These are phyloP conservation scores for Mustela nigripes DNA, from an alignment of 2,113 vertebrate species.

Conservation along the genomic window DNA sequence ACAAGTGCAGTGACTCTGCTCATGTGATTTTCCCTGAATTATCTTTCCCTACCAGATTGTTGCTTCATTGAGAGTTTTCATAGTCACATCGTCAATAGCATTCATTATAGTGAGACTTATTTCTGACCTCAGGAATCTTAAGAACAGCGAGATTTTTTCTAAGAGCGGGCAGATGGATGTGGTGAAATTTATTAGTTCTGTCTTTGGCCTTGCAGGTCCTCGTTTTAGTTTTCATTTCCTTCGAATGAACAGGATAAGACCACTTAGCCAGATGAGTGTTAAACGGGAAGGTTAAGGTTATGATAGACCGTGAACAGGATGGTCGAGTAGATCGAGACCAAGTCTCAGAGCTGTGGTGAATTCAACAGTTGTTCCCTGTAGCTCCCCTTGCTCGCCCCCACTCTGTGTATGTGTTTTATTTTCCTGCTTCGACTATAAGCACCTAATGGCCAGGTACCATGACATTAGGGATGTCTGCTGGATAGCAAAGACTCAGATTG, in stretches of 20 bases:
- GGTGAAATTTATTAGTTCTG: neutral
- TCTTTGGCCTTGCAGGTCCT: neutral
- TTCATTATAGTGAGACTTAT: neutral
- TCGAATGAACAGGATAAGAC: neutral
- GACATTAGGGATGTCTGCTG: neutral
- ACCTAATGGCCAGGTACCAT: neutral
- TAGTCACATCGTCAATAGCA: neutral
- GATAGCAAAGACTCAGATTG: neutral
- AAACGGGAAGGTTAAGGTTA: neutral
- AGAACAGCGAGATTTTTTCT: neutral
- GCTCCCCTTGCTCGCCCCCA: neutral
- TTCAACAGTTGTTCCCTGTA: neutral
- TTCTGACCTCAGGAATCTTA: conserved; percentile 25
- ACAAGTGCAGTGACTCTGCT: neutral
- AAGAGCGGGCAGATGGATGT: neutral
- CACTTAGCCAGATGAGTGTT: neutral
- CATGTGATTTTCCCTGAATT: neutral
- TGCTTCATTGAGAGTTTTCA: conserved; percentile 48
- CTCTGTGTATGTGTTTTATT: neutral
- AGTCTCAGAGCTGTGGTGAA: neutral
- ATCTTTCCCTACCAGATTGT: neutral
- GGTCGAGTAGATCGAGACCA: neutral
- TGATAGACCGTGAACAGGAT: neutral
- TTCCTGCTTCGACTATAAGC: neutral
- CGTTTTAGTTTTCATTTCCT: conserved; percentile 2